These are phyloP conservation scores for Heliconius aoede DNA, from an alignment of 2,888 invertebrate genomes.

Conservation along the genomic window DNA sequence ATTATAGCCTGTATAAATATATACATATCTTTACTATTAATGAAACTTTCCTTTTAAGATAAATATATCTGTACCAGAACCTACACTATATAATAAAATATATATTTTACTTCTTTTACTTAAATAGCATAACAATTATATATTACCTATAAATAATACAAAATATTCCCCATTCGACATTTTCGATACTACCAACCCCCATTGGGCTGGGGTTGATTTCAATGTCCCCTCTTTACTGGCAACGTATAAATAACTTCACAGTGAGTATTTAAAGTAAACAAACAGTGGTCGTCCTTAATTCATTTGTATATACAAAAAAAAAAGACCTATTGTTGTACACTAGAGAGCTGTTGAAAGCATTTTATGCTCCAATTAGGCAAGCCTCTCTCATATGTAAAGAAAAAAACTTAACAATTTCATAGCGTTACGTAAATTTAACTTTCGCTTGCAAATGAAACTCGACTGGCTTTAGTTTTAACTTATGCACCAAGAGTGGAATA, in stretches of 20 bases:
- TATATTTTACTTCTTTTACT: no score
- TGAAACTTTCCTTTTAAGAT: no score
- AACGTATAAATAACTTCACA: conserved; percentile 43
- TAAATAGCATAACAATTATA: background rate
- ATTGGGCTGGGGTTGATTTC: conserved; percentile 34
- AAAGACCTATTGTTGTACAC: conserved; percentile 66
- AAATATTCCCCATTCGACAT: conserved; percentile 18
- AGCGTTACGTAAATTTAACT: conserved; percentile 45
- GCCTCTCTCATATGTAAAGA: conserved; percentile 56
- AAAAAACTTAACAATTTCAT: conserved; percentile 44
- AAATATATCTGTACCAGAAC: no score
- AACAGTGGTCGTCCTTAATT: conserved; percentile 59
- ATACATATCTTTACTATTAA: no score
- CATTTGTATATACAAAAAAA: conserved; percentile 61
- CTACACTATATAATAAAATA: no score
- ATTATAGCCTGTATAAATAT: no score
- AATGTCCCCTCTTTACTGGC: conserved; percentile 37
- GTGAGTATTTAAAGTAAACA: conserved; percentile 49
- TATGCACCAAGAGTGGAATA: conserved; percentile 1
- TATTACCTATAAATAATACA: conserved; percentile 6
- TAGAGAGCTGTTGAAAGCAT: conserved; percentile 65
- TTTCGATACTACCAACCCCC: conserved; percentile 32
- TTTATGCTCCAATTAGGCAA: conserved; percentile 65
- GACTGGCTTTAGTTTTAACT: conserved; percentile 37
- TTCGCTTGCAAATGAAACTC: conserved; percentile 40